Evolutionary conservation across 2,113 vertebrate genomes (phyloP).

Genomic region (Galeopterus variegatus): DNA sequence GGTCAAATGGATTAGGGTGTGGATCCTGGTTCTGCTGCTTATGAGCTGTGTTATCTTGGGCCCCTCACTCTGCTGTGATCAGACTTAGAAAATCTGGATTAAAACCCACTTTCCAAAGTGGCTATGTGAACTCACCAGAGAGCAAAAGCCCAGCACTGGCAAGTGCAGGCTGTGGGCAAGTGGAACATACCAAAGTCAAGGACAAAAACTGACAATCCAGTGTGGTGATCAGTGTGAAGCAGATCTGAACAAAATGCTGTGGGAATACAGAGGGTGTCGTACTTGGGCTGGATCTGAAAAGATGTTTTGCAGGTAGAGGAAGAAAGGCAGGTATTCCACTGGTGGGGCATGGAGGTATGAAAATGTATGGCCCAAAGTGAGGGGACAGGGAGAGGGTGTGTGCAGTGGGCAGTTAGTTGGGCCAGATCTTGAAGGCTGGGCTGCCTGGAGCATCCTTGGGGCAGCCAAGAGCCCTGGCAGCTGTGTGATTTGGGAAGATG

Average conservation of each 20-base stretch:
- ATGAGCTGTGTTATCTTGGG: neutral
- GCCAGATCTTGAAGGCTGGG: neutral
- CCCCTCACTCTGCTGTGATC: neutral
- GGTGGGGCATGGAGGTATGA: neutral
- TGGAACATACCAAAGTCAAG: neutral
- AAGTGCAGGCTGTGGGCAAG: fast-evolving
- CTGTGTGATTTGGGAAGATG: neutral
- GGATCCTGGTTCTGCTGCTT: neutral
- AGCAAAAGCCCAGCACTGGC: neutral
- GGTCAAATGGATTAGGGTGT: fast-evolving
- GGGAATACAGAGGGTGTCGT: neutral
- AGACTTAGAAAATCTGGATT: neutral
- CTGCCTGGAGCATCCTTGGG: fast-evolving
- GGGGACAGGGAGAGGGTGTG: fast-evolving
- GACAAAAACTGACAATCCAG: fast-evolving
- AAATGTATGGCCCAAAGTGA: fast-evolving
- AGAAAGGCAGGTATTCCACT: neutral
- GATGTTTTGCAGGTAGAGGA: neutral
- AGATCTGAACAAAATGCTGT: neutral
- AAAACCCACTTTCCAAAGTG: neutral
- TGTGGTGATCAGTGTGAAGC: fast-evolving
- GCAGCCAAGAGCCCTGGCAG: fast-evolving
- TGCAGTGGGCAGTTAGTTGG: neutral
- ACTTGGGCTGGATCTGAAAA: neutral
- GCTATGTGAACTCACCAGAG: neutral